Conservation (phyloP, 2,113 vertebrate genomes). For the Takifugu bimaculatus region DNA sequence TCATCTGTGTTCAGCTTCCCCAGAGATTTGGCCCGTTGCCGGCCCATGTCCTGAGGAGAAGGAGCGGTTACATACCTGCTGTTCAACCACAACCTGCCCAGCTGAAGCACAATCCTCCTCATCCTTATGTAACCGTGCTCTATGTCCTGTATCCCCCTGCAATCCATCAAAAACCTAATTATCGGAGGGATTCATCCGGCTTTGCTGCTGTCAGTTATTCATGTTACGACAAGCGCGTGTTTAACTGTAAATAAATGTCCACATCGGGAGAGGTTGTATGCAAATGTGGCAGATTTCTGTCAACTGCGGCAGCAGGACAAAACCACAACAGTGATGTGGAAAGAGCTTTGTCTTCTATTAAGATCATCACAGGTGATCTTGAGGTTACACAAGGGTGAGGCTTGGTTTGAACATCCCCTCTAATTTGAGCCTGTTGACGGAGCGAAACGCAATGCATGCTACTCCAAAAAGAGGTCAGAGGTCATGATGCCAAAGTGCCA, state of each 20-base stretch:
- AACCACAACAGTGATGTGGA: constrained; percentile 5
- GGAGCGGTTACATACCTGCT: constrained; percentile 33
- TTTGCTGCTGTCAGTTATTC: too few relatives aligned
- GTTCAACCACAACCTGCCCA: constrained; percentile 1
- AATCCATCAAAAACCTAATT: too few relatives aligned
- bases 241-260: too few relatives aligned
- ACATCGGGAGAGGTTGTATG: too few relatives aligned
- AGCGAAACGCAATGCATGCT: too few relatives aligned
- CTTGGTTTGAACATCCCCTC: too few relatives aligned
- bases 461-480: too few relatives aligned
- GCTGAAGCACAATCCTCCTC: neutral
- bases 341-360: constrained; percentile 19
- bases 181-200: too few relatives aligned
- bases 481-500: too few relatives aligned
- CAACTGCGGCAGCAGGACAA: constrained; percentile 14
- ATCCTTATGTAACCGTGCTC: neutral
- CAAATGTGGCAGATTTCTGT: too few relatives aligned
- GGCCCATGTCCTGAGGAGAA: constrained; percentile 43
- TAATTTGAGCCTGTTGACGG: too few relatives aligned
- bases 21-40: constrained; percentile 65
- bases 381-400: constrained; percentile 2
- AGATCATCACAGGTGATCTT: constrained; percentile 17
- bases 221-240: too few relatives aligned
- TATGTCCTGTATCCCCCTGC: constrained; percentile 1
- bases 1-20: constrained; percentile 71